Evolutionary conservation across 2,113 vertebrate species (phyloP).

Genomic region (Zosterops japonicus): DNA sequence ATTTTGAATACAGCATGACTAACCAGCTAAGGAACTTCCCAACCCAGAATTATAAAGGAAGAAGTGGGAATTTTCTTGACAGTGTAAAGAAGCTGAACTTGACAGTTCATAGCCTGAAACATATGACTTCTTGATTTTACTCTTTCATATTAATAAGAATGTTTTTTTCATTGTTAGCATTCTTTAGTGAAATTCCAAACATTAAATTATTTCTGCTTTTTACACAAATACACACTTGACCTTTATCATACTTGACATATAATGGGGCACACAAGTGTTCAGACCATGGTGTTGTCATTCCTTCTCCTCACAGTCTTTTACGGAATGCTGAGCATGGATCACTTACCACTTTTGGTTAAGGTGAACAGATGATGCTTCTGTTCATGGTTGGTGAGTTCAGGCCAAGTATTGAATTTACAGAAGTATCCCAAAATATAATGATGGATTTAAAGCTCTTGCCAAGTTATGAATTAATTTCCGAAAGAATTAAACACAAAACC

Average conservation of each 20-base stretch:
- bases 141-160: not conserved
- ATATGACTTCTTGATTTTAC: not conserved
- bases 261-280: not conserved
- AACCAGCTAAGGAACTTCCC: conserved; percentile 30
- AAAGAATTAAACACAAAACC: not conserved
- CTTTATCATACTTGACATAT: not conserved
- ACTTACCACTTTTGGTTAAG: not conserved
- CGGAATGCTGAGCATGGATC: not conserved
- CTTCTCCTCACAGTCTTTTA: not conserved
- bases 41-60: not conserved
- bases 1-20: conserved; percentile 10
- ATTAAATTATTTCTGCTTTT: not conserved
- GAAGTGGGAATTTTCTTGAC: not conserved
- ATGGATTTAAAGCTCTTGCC: not conserved
- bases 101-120: not conserved
- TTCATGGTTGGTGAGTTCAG: not conserved
- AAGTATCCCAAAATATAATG: not conserved
- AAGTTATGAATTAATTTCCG: not conserved
- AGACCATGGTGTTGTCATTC: not conserved
- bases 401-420: not conserved
- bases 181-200: not conserved
- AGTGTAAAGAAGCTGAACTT: not conserved
- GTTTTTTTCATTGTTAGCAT: not conserved
- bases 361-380: not conserved
- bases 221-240: not conserved